These are phyloP conservation scores for Helleia helle DNA, from an alignment of 2,888 invertebrate genomes.

Conservation along the genomic window DNA sequence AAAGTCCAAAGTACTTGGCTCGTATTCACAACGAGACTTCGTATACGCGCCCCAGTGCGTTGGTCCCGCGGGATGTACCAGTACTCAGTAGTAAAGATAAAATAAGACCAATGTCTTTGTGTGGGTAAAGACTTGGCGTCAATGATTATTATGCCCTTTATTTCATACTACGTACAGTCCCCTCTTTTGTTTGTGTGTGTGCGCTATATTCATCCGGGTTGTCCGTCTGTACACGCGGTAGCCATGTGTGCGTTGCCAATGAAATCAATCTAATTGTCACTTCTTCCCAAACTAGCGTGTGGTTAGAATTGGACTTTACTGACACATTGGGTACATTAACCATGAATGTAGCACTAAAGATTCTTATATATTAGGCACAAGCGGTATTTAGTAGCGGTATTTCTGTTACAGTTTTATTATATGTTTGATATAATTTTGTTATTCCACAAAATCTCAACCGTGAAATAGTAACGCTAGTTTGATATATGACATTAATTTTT, in stretches of 20 bases:
- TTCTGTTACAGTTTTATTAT: not conserved
- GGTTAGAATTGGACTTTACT: no score
- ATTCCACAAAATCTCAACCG: slow-evolving; percentile 1
- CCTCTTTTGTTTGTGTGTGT: slow-evolving; percentile 43
- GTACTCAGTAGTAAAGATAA: slow-evolving; percentile 60
- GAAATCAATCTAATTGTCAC: slow-evolving; percentile 55
- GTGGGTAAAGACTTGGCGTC: slow-evolving; percentile 54
- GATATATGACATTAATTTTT: not conserved
- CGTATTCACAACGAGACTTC: slow-evolving; percentile 56
- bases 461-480: slow-evolving; percentile 4
- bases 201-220: slow-evolving; percentile 59
- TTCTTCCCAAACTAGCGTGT: slow-evolving; percentile 53
- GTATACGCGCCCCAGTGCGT: slow-evolving; percentile 48
- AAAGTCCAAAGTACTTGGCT: slow-evolving; percentile 43
- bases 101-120: slow-evolving; percentile 51
- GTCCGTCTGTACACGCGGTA: slow-evolving; percentile 46
- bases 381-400: slow-evolving; percentile 4
- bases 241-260: slow-evolving; percentile 67
- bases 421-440: not conserved
- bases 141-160: slow-evolving; percentile 54
- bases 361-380: slow-evolving; percentile 1
- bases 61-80: slow-evolving; percentile 63
- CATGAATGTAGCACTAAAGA: no score
- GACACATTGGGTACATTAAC: no score
- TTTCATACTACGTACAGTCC: slow-evolving; percentile 52